Conservation (phyloP, 2,797 vertebrate genomes). For the Brachyrhaphis roseni region DNA sequence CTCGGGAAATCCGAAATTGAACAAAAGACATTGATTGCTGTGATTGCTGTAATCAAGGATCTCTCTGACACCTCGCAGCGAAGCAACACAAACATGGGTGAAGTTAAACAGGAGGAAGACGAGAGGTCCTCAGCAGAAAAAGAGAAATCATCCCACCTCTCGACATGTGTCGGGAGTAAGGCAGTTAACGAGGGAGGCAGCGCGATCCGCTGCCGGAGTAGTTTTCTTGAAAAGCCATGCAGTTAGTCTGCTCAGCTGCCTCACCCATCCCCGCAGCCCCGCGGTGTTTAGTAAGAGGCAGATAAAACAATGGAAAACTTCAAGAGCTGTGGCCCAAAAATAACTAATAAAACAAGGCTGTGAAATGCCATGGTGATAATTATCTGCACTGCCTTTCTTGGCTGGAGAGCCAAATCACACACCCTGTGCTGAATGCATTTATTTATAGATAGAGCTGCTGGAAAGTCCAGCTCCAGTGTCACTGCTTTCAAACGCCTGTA, state of each 20-base stretch:
- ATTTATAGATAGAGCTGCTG: conserved; percentile 80
- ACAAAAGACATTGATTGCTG: conserved; percentile 76
- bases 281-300: conserved; percentile 68
- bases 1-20: conserved; percentile 53
- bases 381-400: conserved; percentile 73
- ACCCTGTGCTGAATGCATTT: conserved; percentile 70
- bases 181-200: conserved; percentile 64
- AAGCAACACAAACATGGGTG: conserved; percentile 62
- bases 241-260: conserved; percentile 70
- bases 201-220: conserved; percentile 49
- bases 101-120: conserved; percentile 49
- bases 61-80: conserved; percentile 58
- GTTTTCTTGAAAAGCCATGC: conserved; percentile 67
- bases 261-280: conserved; percentile 62
- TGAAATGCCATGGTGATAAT: conserved; percentile 81
- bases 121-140: conserved; percentile 45
- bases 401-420: conserved; percentile 69
- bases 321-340: conserved; percentile 75
- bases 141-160: conserved; percentile 45
- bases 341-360: conserved; percentile 74
- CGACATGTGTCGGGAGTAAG: conserved; percentile 36
- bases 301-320: conserved; percentile 78
- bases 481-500: conserved; percentile 70
- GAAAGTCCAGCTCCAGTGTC: conserved; percentile 69
- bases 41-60: conserved; percentile 69